Percentiles rank a stretch among this genome's conserved stretches.
These are phyloP conservation scores for Sarcophaga caerulescens DNA, from an alignment of 2,888 invertebrate species.

Conservation along the genomic window DNA sequence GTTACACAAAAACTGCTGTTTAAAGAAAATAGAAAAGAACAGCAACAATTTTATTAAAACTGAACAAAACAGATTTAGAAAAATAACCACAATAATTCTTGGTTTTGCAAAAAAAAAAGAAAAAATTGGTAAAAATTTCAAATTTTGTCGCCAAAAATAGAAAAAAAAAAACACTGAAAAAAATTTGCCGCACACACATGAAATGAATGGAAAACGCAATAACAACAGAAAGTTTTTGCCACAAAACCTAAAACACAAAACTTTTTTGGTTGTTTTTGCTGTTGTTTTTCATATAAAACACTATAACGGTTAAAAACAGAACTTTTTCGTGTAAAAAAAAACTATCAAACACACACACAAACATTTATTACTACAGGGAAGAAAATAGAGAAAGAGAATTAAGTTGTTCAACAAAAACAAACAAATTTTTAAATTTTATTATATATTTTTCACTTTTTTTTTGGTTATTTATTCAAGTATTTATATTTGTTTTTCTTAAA, in stretches of 20 bases:
- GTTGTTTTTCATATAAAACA: neutral
- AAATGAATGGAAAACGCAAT: neutral
- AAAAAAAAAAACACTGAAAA: neutral
- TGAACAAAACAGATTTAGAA: neutral
- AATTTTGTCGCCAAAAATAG: neutral
- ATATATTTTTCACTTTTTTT: neutral
- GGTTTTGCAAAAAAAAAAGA: neutral
- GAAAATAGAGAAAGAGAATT: no score
- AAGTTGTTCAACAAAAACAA: no score
- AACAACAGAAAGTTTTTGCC: neutral
- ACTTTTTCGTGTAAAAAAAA: neutral
- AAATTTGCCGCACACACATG: neutral
- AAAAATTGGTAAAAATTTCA: no score
- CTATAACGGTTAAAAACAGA: neutral
- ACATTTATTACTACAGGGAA: no score
- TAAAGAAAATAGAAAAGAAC: neutral
- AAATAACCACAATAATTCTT: neutral
- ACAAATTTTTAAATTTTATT: neutral
- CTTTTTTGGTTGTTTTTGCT: neutral
- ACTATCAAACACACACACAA: neutral
- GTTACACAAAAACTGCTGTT: neutral
- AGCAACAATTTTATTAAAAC: neutral
- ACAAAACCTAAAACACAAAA: neutral
- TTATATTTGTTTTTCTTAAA: neutral
- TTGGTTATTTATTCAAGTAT: neutral